Conservation (phyloP, 2,113 vertebrate genomes). For the Cariama cristata region DNA sequence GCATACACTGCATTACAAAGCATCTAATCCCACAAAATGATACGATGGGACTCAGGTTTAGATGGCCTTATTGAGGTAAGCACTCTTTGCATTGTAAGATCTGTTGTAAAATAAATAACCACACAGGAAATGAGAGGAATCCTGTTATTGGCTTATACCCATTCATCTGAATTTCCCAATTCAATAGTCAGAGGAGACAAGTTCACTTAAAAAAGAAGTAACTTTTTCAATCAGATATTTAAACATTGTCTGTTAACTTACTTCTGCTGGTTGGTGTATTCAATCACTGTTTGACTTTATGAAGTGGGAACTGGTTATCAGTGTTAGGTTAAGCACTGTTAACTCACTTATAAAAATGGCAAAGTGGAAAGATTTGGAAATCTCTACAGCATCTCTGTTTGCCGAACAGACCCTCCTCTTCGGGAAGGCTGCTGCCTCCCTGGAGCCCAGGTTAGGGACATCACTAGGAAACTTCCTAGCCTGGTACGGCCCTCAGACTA, state of each 20-base stretch:
- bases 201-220: not conserved
- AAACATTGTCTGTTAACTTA: not conserved
- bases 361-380: slow-evolving; percentile 40
- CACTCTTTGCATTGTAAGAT: not conserved
- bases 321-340: slow-evolving; percentile 3
- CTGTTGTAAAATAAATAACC: not conserved
- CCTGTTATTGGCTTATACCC: not conserved
- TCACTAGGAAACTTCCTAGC: no score
- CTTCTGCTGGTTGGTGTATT: not conserved
- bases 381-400: not conserved
- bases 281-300: not conserved
- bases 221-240: not conserved
- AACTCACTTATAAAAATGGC: slow-evolving; percentile 41
- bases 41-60: not conserved
- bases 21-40: not conserved
- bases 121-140: not conserved
- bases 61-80: not conserved
- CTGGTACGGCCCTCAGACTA: no score
- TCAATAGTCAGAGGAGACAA: slow-evolving; percentile 17
- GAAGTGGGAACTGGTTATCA: not conserved
- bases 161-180: slow-evolving; percentile 22
- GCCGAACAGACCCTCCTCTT: no score
- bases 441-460: no score
- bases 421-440: no score
- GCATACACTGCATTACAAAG: slow-evolving; percentile 46